These are phyloP conservation scores for Anoplolepis gracilipes DNA, from an alignment of 1,140 invertebrate species.

Conservation along the genomic window DNA sequence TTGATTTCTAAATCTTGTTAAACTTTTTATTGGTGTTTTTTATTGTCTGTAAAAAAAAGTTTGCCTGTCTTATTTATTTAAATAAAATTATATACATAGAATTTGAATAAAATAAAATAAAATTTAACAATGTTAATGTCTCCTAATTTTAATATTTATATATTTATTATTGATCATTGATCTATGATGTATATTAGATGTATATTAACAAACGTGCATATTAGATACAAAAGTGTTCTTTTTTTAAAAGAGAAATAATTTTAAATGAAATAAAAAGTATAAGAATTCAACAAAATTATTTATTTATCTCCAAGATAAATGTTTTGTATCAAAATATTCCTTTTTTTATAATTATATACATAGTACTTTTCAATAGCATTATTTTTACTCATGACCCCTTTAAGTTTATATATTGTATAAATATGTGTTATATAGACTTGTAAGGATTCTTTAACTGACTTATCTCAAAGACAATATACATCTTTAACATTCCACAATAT, in stretches of 20 bases:
- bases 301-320: too few relatives aligned
- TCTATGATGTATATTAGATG: too few relatives aligned
- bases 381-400: background rate
- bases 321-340: too few relatives aligned
- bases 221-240: background rate
- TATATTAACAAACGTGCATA: background rate
- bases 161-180: background rate
- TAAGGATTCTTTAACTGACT: conserved; percentile 73
- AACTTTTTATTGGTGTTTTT: background rate
- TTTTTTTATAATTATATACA: background rate
- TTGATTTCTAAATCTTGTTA: background rate
- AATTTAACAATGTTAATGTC: background rate
- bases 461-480: conserved; percentile 56
- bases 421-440: conserved; percentile 31
- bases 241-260: background rate
- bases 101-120: background rate
- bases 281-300: too few relatives aligned
- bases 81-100: conserved; percentile 9
- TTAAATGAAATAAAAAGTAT: too few relatives aligned
- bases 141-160: background rate
- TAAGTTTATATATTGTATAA: background rate
- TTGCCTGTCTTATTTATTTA: background rate
- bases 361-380: background rate
- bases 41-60: conserved; percentile 9
- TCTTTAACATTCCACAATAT: conserved; percentile 43